phyloP scores from a whole-genome alignment of 2,113 vertebrate genomes.

The Etia nguti region DNA sequence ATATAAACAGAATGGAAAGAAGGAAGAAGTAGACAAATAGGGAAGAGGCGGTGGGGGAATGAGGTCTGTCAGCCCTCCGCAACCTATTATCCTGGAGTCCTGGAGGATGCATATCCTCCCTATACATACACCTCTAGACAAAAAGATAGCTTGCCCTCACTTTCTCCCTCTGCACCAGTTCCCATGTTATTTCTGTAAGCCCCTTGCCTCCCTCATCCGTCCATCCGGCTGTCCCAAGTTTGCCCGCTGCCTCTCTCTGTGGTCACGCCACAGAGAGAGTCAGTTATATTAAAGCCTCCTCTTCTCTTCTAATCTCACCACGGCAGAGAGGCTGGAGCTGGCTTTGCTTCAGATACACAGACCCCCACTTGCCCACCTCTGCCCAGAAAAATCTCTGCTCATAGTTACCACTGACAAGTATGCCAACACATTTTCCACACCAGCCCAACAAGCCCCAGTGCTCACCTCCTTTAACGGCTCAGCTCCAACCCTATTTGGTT shows the following conservation, averaged over 20 bases:
- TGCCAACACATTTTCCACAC: slow-evolving; percentile 2
- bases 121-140: neutral
- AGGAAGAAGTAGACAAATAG: neutral
- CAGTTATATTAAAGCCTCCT: slow-evolving; percentile 45
- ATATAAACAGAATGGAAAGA: neutral
- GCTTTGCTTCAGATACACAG: slow-evolving; percentile 42
- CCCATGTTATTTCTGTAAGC: slow-evolving; percentile 13
- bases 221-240: neutral
- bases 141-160: neutral
- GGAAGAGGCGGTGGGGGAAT: neutral
- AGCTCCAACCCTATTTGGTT: neutral
- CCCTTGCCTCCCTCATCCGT: neutral
- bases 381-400: slow-evolving; percentile 40
- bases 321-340: slow-evolving; percentile 40
- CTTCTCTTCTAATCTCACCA: slow-evolving; percentile 51
- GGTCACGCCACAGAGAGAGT: slow-evolving; percentile 33
- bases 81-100: slow-evolving; percentile 27
- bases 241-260: neutral
- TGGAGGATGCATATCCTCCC: neutral
- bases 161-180: slow-evolving; percentile 7
- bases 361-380: slow-evolving; percentile 15
- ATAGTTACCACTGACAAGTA: slow-evolving; percentile 4
- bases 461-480: neutral
- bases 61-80: slow-evolving; percentile 13
- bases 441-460: neutral